Percentiles rank a stretch among this genome's conserved stretches.
These are phyloP conservation scores for Globodera rostochiensis DNA, from an alignment of 1,140 invertebrate species.

Conservation along the genomic window DNA sequence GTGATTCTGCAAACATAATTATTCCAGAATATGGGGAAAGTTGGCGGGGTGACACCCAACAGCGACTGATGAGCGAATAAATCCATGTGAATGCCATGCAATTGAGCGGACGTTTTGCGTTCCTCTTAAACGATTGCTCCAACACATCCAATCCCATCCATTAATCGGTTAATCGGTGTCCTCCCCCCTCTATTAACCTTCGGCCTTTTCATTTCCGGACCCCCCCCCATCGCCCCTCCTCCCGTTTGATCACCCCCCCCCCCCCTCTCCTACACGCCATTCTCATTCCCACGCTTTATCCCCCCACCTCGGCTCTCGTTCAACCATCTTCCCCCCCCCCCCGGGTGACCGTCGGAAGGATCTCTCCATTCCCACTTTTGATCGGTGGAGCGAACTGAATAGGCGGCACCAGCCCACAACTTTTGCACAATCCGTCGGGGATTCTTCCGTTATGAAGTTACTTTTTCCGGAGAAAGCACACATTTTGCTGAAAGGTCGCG, in stretches of 20 bases:
- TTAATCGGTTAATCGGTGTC: no score
- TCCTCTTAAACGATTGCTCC: no score
- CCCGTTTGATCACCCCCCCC: background rate
- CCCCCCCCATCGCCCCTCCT: background rate
- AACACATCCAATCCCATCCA: no score
- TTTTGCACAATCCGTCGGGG: background rate
- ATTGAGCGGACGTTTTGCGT: no score
- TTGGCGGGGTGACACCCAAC: background rate
- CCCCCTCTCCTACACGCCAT: no score
- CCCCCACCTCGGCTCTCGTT: background rate
- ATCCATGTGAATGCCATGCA: no score
- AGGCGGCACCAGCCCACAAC: background rate
- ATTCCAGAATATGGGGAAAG: background rate
- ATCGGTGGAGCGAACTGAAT: background rate
- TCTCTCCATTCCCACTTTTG: background rate
- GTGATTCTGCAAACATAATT: no score
- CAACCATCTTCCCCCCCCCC: background rate
- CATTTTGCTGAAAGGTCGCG: background rate
- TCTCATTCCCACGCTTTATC: no score
- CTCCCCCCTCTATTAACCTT: no score
- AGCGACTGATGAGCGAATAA: no score
- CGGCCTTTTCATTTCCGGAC: no score
- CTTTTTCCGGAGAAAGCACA: background rate
- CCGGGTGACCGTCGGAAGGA: no score
- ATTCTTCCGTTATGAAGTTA: background rate